Conservation (phyloP, 2,888 invertebrate genomes). For the Pardosa pseudoannulata region DNA sequence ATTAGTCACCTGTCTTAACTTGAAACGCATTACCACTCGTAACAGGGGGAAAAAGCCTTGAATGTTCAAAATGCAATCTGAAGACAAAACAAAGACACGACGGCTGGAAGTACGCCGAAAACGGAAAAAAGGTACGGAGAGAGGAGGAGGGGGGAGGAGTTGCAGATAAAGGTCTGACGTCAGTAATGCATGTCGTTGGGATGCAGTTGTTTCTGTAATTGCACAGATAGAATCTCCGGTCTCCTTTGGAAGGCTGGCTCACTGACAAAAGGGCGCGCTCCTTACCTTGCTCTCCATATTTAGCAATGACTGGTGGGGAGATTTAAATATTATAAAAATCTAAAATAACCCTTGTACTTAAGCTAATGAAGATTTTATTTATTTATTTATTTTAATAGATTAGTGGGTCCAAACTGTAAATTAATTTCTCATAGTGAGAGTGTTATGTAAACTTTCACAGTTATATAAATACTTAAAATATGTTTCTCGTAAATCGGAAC, state of each 20-base stretch:
- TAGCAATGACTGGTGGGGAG: constrained; percentile 23
- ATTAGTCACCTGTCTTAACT: constrained; percentile 50
- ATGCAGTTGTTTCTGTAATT: constrained; percentile 54
- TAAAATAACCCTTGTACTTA: no score
- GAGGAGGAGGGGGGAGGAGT: not conserved
- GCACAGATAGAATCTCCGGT: constrained; percentile 49
- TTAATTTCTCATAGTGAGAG: no score
- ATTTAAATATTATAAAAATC: not conserved
- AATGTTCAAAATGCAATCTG: not conserved
- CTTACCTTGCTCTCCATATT: constrained; percentile 28
- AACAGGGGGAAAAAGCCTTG: not conserved
- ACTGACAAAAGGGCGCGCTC: constrained; percentile 29
- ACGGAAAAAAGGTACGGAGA: constrained; percentile 6
- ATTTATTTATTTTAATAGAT: no score
- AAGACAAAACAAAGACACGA: constrained; percentile 36
- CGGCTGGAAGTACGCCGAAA: not conserved
- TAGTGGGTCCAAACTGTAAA: no score
- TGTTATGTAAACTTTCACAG: no score
- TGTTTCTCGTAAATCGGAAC: no score
- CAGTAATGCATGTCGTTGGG: constrained; percentile 44
- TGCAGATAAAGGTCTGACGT: constrained; percentile 35
- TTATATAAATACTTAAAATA: no score
- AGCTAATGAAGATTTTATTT: no score
- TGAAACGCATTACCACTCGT: constrained; percentile 47
- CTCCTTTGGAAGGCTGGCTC: not conserved